These are phyloP conservation scores for Mionectes olivaceus DNA, from an alignment of 2,797 vertebrate genomes.

Conservation along the genomic window DNA sequence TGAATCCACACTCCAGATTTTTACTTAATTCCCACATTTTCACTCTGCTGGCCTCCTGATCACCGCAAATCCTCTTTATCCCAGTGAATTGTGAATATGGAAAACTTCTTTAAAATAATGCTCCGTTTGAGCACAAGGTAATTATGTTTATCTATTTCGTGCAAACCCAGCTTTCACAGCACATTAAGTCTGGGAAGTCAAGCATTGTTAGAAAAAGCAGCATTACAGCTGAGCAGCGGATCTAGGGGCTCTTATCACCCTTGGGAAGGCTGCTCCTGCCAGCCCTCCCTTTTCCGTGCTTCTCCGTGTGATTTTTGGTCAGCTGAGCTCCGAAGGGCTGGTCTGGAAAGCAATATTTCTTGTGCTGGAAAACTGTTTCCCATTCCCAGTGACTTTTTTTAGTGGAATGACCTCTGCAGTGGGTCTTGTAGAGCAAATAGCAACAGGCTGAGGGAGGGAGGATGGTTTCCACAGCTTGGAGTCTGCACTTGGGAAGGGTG, in stretches of 20 bases:
- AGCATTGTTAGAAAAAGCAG: slow-evolving; percentile 15
- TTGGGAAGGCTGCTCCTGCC: neutral
- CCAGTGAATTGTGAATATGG: neutral
- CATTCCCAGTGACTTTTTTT: no score
- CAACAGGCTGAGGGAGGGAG: neutral
- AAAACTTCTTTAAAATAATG: slow-evolving; percentile 25
- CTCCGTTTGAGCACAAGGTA: slow-evolving; percentile 4
- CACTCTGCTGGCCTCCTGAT: neutral
- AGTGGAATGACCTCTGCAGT: neutral
- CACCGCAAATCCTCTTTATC: slow-evolving; percentile 15
- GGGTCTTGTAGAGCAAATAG: neutral
- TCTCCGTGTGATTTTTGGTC: neutral
- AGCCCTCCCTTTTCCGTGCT: neutral
- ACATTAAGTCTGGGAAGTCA: slow-evolving; percentile 28
- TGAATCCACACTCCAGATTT: neutral
- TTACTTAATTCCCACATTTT: neutral
- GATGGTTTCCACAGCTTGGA: neutral
- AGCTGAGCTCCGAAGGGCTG: neutral
- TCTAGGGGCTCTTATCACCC: neutral
- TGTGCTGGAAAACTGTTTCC: no score
- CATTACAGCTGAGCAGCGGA: neutral
- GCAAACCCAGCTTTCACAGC: slow-evolving; percentile 51
- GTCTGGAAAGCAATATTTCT: neutral
- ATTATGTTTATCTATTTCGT: slow-evolving; percentile 54
- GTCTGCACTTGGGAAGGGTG: fast-evolving